A percentile compares a stretch with the other conserved stretches of the same genome.
Conservation (phyloP, 2,113 vertebrate genomes). For the Hymenochirus boettgeri region DNA sequence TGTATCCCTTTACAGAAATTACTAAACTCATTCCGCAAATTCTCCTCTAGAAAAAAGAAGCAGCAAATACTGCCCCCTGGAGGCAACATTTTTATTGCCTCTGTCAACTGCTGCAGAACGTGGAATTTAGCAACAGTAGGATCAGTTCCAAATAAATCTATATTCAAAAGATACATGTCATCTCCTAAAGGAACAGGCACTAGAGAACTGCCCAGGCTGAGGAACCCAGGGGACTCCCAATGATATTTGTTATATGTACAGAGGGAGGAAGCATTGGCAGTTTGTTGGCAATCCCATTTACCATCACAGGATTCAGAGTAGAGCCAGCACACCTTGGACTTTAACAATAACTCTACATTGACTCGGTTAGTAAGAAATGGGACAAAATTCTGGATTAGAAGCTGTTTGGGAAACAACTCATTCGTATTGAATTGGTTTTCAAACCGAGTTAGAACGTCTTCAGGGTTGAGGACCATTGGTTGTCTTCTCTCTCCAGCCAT, state of each 20-base stretch:
- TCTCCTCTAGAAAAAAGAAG: background rate
- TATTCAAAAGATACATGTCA: background rate
- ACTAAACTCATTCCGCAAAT: background rate
- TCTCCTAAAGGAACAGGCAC: background rate
- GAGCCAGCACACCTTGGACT: constrained; percentile 72
- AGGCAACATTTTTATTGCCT: background rate
- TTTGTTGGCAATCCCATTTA: background rate
- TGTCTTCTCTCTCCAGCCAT: background rate
- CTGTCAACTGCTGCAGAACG: background rate
- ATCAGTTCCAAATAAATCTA: background rate
- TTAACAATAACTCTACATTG: constrained; percentile 65
- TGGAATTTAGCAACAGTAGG: background rate
- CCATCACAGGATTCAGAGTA: constrained; percentile 54
- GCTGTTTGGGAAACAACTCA: constrained; percentile 60
- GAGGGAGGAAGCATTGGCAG: background rate
- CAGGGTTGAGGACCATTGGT: background rate
- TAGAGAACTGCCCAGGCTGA: background rate
- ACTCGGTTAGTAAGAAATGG: constrained; percentile 62
- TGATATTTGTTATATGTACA: background rate
- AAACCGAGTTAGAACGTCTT: background rate
- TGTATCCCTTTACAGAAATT: background rate
- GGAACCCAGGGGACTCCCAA: background rate
- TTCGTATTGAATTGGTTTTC: background rate
- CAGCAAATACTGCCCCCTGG: background rate
- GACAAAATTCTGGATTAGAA: constrained; percentile 71